phyloP scores from a whole-genome alignment of 1,140 invertebrate genomes.

The Acromyrmex echinatior region DNA sequence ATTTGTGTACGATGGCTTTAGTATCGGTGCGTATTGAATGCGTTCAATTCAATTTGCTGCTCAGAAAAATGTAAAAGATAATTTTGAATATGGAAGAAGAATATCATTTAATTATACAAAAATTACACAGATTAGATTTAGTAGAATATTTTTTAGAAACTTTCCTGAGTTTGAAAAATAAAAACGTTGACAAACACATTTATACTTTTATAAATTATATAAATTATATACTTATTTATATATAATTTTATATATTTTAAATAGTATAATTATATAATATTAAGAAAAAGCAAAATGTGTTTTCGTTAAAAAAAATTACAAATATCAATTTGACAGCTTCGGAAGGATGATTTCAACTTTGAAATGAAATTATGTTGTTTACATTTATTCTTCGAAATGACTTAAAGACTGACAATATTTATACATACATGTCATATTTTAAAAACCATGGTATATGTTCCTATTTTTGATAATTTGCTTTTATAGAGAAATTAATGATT shows the following conservation, averaged over 20 bases:
- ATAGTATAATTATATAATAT: background rate
- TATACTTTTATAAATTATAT: background rate
- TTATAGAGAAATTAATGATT: background rate
- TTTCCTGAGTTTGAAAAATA: background rate
- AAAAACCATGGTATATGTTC: background rate
- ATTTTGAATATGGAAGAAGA: background rate
- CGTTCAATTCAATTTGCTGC: no score
- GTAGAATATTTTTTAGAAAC: background rate
- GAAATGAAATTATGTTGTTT: background rate
- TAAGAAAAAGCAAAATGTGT: background rate
- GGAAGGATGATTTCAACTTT: background rate
- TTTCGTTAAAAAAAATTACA: background rate
- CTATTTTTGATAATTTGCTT: background rate
- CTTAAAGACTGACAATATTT: background rate
- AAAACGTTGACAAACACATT: background rate
- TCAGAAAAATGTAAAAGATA: background rate
- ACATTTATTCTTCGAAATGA: background rate
- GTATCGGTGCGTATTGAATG: no score
- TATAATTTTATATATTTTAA: background rate
- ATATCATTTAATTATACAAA: background rate
- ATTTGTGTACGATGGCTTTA: no score
- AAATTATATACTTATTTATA: background rate
- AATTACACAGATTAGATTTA: background rate
- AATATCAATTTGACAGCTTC: background rate
- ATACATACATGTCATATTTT: no score